phyloP scores from a whole-genome alignment of 2,888 invertebrate genomes.

The Amaurobius ferox region DNA sequence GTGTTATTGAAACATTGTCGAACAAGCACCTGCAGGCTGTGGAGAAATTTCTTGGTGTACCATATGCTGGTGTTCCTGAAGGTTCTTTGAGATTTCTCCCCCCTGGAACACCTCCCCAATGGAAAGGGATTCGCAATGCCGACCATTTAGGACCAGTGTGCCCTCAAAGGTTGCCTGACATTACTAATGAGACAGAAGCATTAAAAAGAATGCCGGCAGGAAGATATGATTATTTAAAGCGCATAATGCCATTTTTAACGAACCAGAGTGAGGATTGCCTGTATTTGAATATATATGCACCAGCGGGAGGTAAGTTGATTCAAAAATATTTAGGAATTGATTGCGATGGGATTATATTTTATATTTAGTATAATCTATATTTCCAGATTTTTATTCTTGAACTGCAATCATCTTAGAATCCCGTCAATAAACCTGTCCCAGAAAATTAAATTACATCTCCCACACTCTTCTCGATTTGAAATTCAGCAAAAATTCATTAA shows the following conservation, averaged over 20 bases:
- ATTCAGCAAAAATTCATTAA: too few relatives aligned
- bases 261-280: constrained; percentile 98
- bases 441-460: too few relatives aligned
- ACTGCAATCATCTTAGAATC: too few relatives aligned
- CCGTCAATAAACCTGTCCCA: too few relatives aligned
- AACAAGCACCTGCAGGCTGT: constrained; percentile 84
- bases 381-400: too few relatives aligned
- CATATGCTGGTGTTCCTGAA: constrained; percentile 94
- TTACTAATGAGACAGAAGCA: constrained; percentile 86
- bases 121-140: constrained; percentile 86
- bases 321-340: neutral
- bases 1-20: constrained; percentile 73
- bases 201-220: constrained; percentile 93
- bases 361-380: too few relatives aligned
- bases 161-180: constrained; percentile 83
- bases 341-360: too few relatives aligned
- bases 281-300: constrained; percentile 96
- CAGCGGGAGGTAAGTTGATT: constrained; percentile 88
- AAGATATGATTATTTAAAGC: constrained; percentile 89
- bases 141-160: constrained; percentile 87
- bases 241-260: constrained; percentile 88
- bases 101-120: constrained; percentile 86
- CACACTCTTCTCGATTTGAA: too few relatives aligned
- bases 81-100: constrained; percentile 96
- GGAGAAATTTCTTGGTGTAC: constrained; percentile 92